Percentiles rank a stretch among this genome's conserved stretches.
Evolutionary conservation across 2,797 vertebrate genomes (phyloP).

Genomic region (Crocodylus rhombifer): DNA sequence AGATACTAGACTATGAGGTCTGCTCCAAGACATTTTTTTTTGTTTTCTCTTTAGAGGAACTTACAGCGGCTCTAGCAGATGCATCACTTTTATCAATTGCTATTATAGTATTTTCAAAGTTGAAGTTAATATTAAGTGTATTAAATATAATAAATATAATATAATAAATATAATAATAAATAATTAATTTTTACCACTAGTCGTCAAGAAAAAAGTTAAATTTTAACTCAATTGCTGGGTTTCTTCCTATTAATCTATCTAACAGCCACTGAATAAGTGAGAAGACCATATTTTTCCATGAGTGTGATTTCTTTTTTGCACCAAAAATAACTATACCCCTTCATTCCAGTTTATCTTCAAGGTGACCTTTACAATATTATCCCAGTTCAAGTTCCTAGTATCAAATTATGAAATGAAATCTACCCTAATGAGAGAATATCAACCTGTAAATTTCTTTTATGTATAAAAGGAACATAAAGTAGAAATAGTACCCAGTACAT

Average conservation of each 20-base stretch:
- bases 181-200: background rate
- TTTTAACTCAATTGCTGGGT: background rate
- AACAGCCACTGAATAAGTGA: background rate
- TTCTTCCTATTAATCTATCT: background rate
- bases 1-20: background rate
- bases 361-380: background rate
- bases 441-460: background rate
- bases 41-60: background rate
- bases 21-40: background rate
- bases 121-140: background rate
- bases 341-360: background rate
- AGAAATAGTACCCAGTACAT: background rate
- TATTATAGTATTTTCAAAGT: background rate
- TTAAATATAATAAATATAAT: background rate
- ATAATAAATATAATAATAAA: background rate
- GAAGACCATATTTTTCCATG: background rate
- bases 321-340: fast-evolving
- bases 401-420: background rate
- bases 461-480: background rate
- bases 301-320: background rate
- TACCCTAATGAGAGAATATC: background rate
- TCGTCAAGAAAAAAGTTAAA: background rate
- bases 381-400: background rate
- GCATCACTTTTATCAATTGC: background rate
- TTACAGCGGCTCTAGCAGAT: background rate